Evolutionary conservation across 2,888 invertebrate species (phyloP).

Genomic region (Argyresthia goedartella): DNA sequence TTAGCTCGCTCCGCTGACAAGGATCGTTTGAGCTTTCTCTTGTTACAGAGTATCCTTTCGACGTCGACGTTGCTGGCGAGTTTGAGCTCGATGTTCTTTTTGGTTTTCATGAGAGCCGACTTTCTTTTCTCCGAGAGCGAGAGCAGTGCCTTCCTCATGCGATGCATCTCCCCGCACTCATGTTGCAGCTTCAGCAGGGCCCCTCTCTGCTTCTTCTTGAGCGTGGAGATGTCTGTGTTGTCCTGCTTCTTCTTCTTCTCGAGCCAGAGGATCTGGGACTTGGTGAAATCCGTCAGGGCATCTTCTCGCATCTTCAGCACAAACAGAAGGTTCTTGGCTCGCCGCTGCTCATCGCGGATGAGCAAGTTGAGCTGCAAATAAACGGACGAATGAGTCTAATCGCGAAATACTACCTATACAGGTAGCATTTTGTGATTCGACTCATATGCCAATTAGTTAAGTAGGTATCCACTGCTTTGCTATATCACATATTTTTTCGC

Average conservation of each 20-base stretch:
- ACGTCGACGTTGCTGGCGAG: conserved; percentile 44
- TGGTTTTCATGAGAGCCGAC: conserved; percentile 54
- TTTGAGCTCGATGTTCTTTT: conserved; percentile 53
- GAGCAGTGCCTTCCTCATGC: conserved; percentile 58
- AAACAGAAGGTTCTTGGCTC: conserved; percentile 57
- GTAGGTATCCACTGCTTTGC: too few relatives aligned
- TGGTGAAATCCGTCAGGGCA: conserved; percentile 59
- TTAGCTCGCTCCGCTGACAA: conserved; percentile 28
- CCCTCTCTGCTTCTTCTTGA: conserved; percentile 77
- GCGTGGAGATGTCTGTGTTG: conserved; percentile 56
- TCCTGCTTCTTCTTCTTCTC: conserved; percentile 61
- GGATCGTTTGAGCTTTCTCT: conserved; percentile 40
- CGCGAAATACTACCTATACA: neutral
- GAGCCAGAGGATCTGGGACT: conserved; percentile 60
- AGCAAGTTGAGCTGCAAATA: conserved; percentile 59
- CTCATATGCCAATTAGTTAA: too few relatives aligned
- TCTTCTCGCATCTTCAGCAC: conserved; percentile 62
- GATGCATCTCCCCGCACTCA: conserved; percentile 77
- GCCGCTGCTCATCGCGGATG: conserved; percentile 62
- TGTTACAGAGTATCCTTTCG: conserved; percentile 43
- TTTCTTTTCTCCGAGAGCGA: conserved; percentile 54
- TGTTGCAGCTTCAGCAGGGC: conserved; percentile 74
- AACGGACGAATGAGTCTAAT: neutral
- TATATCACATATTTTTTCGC: too few relatives aligned
- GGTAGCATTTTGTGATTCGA: too few relatives aligned